Percentiles rank a stretch among this genome's conserved stretches.
phyloP scores from a whole-genome alignment of 1,140 invertebrate species.

The Oscheius sp. region DNA sequence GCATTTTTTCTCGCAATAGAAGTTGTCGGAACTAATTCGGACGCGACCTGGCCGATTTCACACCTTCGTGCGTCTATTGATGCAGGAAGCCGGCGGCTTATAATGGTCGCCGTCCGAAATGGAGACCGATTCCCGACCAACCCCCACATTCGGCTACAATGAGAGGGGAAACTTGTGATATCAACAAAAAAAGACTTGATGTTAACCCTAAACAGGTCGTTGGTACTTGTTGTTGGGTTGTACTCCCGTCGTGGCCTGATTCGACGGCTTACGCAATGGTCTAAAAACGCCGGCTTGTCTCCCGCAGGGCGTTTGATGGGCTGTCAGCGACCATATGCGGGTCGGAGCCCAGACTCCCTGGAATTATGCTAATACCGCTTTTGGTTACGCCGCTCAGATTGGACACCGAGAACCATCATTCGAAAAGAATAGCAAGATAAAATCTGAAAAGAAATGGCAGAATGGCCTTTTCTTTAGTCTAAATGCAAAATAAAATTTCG shows the following conservation, averaged over 20 bases:
- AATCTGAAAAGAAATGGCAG: too few relatives aligned
- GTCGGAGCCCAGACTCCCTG: not conserved
- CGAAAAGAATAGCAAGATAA: too few relatives aligned
- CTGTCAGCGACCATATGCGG: constrained; percentile 6
- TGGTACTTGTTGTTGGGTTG: too few relatives aligned
- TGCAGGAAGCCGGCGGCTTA: constrained; percentile 1
- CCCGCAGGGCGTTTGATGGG: not conserved
- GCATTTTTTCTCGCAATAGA: not conserved
- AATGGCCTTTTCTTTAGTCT: too few relatives aligned
- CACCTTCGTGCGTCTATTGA: constrained; percentile 4
- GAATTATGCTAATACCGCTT: constrained; percentile 5
- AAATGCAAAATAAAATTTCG: too few relatives aligned
- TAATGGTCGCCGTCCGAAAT: constrained; percentile 1
- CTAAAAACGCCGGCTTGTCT: not conserved
- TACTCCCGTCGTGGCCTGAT: too few relatives aligned
- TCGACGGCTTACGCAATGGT: not conserved
- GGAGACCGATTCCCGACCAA: not conserved
- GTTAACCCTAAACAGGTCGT: not conserved
- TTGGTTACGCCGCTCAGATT: not conserved
- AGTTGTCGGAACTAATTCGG: constrained; percentile 12
- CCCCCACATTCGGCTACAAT: not conserved
- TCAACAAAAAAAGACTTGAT: not conserved
- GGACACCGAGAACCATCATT: not conserved
- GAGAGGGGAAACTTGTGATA: not conserved
- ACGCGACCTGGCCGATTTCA: constrained; percentile 4